These are phyloP conservation scores for Ruditapes philippinarum DNA, from an alignment of 1,140 invertebrate genomes.

Conservation along the genomic window DNA sequence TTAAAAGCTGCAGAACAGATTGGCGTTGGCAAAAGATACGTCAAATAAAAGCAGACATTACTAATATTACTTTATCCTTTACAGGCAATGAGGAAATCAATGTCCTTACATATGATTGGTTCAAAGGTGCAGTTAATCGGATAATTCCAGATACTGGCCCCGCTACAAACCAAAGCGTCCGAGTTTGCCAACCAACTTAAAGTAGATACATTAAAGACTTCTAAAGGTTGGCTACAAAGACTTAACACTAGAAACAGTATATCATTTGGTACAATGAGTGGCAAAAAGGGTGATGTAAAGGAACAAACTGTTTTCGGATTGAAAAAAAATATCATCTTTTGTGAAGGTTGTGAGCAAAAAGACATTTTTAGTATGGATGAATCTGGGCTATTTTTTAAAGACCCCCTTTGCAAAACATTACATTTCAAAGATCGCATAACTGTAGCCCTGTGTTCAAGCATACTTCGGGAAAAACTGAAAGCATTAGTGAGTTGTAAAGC, in stretches of 20 bases:
- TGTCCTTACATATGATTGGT: constrained; percentile 10
- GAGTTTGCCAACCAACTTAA: neutral
- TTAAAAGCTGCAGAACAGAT: no score
- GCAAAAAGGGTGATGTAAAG: neutral
- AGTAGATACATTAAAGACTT: neutral
- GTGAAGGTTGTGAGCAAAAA: neutral
- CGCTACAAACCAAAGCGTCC: neutral
- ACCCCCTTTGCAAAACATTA: no score
- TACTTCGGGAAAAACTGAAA: constrained; percentile 28
- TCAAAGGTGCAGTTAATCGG: neutral
- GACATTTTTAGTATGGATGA: no score
- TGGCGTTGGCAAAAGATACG: constrained; percentile 4
- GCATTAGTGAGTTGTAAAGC: constrained; percentile 5
- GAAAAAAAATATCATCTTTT: neutral
- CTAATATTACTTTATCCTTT: neutral
- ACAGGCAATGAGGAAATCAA: constrained; percentile 32
- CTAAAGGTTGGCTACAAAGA: neutral
- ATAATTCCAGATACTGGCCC: neutral
- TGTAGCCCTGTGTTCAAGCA: constrained; percentile 44
- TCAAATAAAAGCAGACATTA: neutral
- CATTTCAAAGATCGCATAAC: constrained; percentile 57
- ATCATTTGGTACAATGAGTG: no score
- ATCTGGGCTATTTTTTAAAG: no score
- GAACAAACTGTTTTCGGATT: neutral
- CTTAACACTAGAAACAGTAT: neutral